Base-by-base conservation (phyloP, 2,888 invertebrate genomes). In the Napeogenes sylphis region DNA sequence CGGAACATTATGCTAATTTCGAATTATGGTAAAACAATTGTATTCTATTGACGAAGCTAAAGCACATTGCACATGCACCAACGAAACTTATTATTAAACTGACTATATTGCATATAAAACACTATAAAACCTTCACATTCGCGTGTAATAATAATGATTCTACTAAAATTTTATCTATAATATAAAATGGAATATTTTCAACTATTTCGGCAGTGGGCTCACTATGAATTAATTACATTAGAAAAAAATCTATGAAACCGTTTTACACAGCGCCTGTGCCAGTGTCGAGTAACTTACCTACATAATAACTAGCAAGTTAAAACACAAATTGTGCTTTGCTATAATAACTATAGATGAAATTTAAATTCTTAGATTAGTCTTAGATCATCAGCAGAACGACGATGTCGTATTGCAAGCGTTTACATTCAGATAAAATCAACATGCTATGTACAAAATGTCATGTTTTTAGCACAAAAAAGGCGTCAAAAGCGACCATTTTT, bases 1-100 rank as follows among this genome's bases (percentile, higher is more conserved):
- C 73, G 79, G 81, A 84, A 83, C 78, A 81, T 81, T 80, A 79
- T 80, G 78, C 81, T 81, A 82, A 78, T 75, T 79, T 77, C 68
- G 73, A 77, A 73, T 75, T 76, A 78, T 76, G 74, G 78, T 75
- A 76, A 81, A 83, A 82, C 78, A 80, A 79, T 74, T 67, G 68
- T 73, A 71, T 69, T 74, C 79, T 81, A 80, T 72, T 71, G 77
- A 81, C 73, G 72, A 80, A 82, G 79, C 77, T 79, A 75, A 83
- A 83, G 85, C 84, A 78, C 70, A 66, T 77, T 73, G 76, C 77
- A 73, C 74, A 75, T 73, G 73, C 68, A 65, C 69, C 65, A 69
- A 66, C 66, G 56, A 47, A 70, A 66, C 61, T 59, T 59, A 66
- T 67, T 62, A 68, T 67, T 64, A 45, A 64, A 58, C 58, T 65